These are phyloP conservation scores for Morus bassanus DNA, from an alignment of 2,797 vertebrate genomes.

Conservation along the genomic window DNA sequence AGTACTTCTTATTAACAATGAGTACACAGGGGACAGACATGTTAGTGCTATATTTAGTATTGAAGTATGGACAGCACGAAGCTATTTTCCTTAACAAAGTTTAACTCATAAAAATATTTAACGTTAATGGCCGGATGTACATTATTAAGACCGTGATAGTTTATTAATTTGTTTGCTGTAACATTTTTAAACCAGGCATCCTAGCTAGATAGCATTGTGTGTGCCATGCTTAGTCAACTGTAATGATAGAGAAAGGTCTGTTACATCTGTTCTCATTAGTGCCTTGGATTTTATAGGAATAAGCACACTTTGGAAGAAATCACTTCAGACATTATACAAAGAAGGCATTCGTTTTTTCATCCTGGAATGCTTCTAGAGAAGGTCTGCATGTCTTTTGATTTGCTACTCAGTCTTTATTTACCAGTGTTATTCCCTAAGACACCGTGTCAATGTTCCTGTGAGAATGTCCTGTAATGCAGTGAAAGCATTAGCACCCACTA, in stretches of 20 bases:
- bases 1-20: not conserved
- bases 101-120: not conserved
- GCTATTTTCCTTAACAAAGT: not conserved
- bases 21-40: not conserved
- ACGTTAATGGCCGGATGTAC: not conserved
- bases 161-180: not conserved
- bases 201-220: not conserved
- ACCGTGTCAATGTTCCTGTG: not conserved
- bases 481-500: constrained; percentile 60
- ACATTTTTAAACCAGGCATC: not conserved
- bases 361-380: not conserved
- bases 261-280: not conserved
- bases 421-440: constrained; percentile 1
- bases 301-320: not conserved
- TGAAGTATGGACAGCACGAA: not conserved
- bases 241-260: not conserved
- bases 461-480: constrained; percentile 38
- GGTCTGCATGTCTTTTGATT: not conserved
- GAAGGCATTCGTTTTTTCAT: not conserved
- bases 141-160: not conserved
- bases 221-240: not conserved
- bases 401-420: constrained; percentile 20
- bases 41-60: not conserved
- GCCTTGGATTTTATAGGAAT: not conserved
- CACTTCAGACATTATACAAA: not conserved